Conservation (phyloP, 1,140 invertebrate species). For the Nylanderia fulva region DNA sequence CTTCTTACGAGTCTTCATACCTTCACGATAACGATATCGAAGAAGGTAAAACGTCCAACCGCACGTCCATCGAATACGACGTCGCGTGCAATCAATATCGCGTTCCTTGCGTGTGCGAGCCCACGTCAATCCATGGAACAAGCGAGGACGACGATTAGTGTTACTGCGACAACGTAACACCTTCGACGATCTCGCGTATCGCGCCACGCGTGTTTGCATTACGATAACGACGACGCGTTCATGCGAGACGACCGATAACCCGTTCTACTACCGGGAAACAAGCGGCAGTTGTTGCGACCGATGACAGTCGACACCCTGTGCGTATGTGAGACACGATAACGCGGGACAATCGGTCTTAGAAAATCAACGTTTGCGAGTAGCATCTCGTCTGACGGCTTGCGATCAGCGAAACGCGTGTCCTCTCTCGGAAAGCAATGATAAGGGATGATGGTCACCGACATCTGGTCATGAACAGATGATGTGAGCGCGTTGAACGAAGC, state of each 20-base stretch:
- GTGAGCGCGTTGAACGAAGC: background rate
- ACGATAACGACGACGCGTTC: constrained; percentile 65
- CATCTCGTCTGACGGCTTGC: background rate
- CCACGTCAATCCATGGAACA: constrained; percentile 9
- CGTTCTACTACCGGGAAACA: constrained; percentile 68
- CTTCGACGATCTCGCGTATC: constrained; percentile 66
- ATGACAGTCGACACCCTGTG: constrained; percentile 61
- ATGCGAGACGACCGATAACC: constrained; percentile 62
- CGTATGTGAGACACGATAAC: constrained; percentile 58
- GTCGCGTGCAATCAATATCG: constrained; percentile 32
- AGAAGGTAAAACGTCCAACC: background rate
- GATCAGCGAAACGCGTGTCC: constrained; percentile 14
- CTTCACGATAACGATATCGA: background rate
- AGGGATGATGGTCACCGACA: constrained; percentile 8
- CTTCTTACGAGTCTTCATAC: background rate
- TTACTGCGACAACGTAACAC: constrained; percentile 29
- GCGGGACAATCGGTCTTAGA: constrained; percentile 55
- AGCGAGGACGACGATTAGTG: constrained; percentile 39
- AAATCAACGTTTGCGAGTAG: constrained; percentile 60
- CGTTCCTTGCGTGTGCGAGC: constrained; percentile 9
- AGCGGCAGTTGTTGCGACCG: constrained; percentile 64
- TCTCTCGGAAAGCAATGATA: constrained; percentile 23
- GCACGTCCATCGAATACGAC: background rate
- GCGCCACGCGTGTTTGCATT: constrained; percentile 62
- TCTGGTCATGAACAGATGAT: background rate